Evolutionary conservation across 2,888 invertebrate species (phyloP).

Genomic region (Steinernema hermaphroditum): DNA sequence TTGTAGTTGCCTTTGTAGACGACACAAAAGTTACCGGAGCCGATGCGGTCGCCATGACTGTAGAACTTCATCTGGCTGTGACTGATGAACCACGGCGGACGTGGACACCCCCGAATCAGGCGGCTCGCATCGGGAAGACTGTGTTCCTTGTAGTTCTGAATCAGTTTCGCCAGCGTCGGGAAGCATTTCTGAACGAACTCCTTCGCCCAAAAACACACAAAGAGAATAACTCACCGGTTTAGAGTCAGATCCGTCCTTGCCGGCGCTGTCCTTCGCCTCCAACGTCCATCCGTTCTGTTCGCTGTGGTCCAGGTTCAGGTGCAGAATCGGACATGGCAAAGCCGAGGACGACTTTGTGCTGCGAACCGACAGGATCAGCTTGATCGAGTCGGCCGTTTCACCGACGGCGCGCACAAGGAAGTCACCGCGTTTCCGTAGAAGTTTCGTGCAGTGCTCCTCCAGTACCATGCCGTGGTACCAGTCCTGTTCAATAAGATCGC

Average conservation of each 20-base stretch:
- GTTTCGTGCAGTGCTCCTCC: not conserved
- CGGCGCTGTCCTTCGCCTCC: not conserved
- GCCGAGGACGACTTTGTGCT: not conserved
- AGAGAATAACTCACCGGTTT: not conserved
- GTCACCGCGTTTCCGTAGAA: not conserved
- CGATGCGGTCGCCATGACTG: constrained; percentile 36
- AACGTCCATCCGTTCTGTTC: not conserved
- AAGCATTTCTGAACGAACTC: not conserved
- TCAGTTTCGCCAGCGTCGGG: not conserved
- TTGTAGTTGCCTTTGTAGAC: constrained; percentile 37
- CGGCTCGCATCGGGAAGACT: not conserved
- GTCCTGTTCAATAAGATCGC: not conserved
- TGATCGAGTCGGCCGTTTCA: not conserved
- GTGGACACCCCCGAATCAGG: not conserved
- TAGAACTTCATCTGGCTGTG: not conserved
- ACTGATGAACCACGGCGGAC: not conserved
- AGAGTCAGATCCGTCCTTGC: not conserved
- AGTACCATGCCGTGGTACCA: not conserved
- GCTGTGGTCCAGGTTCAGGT: too few relatives aligned
- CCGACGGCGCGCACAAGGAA: not conserved
- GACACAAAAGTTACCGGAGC: constrained; percentile 41
- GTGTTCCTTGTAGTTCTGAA: not conserved
- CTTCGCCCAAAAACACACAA: not conserved
- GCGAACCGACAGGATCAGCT: not conserved
- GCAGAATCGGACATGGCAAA: not conserved